phyloP scores from a whole-genome alignment of 2,113 vertebrate species.

The Ariopsis seemanni region DNA sequence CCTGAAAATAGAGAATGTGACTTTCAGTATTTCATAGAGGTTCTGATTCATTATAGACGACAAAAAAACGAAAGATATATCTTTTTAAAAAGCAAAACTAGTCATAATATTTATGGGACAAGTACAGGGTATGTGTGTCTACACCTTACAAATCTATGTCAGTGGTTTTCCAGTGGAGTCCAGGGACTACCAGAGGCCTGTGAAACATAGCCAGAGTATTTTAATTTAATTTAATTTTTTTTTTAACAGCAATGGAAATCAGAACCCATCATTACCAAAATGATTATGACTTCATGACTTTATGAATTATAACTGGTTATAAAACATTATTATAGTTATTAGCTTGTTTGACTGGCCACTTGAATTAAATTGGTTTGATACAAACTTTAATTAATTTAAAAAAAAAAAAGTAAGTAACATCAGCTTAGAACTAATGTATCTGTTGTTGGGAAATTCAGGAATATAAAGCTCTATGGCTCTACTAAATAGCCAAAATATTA shows the following conservation, averaged over 20 bases:
- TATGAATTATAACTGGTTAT: no score
- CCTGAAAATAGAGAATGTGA: neutral
- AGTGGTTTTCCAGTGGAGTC: neutral
- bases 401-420: no score
- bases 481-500: neutral
- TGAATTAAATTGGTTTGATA: no score
- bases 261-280: neutral
- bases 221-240: neutral
- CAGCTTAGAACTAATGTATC: neutral
- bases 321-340: no score
- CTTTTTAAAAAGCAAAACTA: neutral
- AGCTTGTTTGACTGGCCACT: no score
- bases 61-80: neutral
- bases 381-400: no score
- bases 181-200: neutral
- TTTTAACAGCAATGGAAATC: neutral
- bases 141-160: neutral
- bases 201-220: neutral
- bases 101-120: neutral
- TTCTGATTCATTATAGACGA: neutral
- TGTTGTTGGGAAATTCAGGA: neutral
- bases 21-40: neutral
- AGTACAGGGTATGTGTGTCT: neutral
- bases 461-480: neutral
- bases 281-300: no score